Evolutionary conservation across 2,888 invertebrate genomes (phyloP), one percentile per base, ranked within the genome.

Genomic region (Cecidostiba fungosa): DNA sequence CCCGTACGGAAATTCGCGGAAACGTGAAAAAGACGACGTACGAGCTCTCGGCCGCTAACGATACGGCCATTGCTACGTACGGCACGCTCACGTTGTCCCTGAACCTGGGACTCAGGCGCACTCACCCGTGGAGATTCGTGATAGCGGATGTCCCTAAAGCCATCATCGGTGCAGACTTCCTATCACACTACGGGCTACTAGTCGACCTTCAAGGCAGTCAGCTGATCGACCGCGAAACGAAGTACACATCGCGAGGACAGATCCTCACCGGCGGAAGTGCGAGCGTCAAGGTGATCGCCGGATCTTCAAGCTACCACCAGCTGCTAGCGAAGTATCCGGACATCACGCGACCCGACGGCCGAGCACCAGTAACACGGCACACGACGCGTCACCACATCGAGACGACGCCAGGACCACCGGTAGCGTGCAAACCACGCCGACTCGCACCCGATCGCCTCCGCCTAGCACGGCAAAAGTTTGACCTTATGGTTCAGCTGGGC

Each of bases 131-230:
- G 32, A 32, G 3, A 32, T 32, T 32, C 1, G 32, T 32, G 3
- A 32, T 32, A 1, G 32, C 32, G 2, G 32, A 32, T 1, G 32
- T 32, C 2, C 32, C 32, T 3, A 32, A 32, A 32, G 32, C 32
- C 32, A 32, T 3, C 2, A 32, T n/a, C n/a, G 32, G 79, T 0
- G 76, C 54, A 0, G 74, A 85, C 19, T 76, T 79, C 19, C 14
- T 76, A 1, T 39, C 32, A 3, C 78, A 70, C 23, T 66, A 59
- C 26, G 72, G 72, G 2, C 62, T 84, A 16, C 62, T 78, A 0
- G 66, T 73, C 36, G 78, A 84, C 23, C 23, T 80, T 32, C 32
- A 32, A 32, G 32, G 32, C 32, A 32, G 32, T 3, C 32, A 32
- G 32, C 32, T 32, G 3, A 32, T 32, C 32, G 3, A 32, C 32